Percentiles rank a stretch among this genome's conserved stretches.
Conservation (phyloP, 2,888 invertebrate species). For the Thymelicus lineola region DNA sequence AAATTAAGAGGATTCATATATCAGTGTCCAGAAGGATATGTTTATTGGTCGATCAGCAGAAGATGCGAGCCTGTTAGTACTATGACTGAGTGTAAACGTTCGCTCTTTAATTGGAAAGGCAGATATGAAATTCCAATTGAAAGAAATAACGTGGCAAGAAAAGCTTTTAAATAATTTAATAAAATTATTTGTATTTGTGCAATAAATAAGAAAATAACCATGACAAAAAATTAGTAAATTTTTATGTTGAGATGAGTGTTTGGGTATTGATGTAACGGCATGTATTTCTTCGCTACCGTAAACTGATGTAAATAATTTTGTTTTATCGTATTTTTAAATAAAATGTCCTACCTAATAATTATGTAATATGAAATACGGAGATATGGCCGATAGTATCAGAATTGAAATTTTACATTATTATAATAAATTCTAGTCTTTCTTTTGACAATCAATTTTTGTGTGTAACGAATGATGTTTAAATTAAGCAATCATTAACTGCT, state of each 20-base stretch:
- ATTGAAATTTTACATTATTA: slow-evolving; percentile 40
- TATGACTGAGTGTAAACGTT: slow-evolving; percentile 85
- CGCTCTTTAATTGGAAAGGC: slow-evolving; percentile 69
- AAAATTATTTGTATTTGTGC: slow-evolving; percentile 29
- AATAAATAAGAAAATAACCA: not conserved
- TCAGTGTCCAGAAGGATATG: slow-evolving; percentile 91
- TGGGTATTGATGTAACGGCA: too few species aligned
- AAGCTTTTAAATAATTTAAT: slow-evolving; percentile 15
- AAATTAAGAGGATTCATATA: slow-evolving; percentile 88
- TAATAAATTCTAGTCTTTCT: slow-evolving; percentile 49
- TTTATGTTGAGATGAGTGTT: too few species aligned
- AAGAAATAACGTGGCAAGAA: slow-evolving; percentile 74
- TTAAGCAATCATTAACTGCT: slow-evolving; percentile 47
- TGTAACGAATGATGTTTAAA: slow-evolving; percentile 19
- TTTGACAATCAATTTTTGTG: slow-evolving; percentile 45
- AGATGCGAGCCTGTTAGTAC: slow-evolving; percentile 88
- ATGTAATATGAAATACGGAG: not conserved
- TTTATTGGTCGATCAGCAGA: slow-evolving; percentile 91
- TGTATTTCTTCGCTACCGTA: too few species aligned
- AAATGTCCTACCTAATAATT: not conserved
- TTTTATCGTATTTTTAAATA: not conserved
- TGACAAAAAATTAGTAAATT: too few species aligned
- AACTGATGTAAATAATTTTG: too few species aligned
- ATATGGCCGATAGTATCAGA: not conserved
- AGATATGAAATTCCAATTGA: slow-evolving; percentile 86